These are phyloP conservation scores for Agrotis exclamationis DNA, from an alignment of 2,888 invertebrate genomes.

Conservation along the genomic window DNA sequence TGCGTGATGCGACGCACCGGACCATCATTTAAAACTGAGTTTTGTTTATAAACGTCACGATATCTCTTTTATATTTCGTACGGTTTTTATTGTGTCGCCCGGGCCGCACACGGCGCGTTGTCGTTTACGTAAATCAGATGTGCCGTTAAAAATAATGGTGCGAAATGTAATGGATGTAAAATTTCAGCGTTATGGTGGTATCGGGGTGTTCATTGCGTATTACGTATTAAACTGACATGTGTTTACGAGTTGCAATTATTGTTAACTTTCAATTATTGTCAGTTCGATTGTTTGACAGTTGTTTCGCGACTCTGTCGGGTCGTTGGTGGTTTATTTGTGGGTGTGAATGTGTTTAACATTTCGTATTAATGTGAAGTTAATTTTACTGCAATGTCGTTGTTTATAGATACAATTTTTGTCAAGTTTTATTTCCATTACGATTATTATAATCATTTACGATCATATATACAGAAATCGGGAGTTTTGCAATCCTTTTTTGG, in stretches of 20 bases:
- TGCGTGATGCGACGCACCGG: conserved; percentile 78
- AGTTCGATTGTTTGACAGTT: conserved; percentile 67
- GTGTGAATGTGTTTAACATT: conserved; percentile 5
- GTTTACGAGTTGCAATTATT: conserved; percentile 64
- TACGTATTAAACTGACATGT: conserved; percentile 60
- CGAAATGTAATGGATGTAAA: conserved; percentile 69
- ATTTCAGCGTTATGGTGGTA: conserved; percentile 57
- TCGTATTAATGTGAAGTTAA: conserved; percentile 30
- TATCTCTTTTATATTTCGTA: conserved; percentile 68
- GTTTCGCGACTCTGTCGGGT: conserved; percentile 14
- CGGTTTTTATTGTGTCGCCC: conserved; percentile 54
- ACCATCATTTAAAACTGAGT: conserved; percentile 82
- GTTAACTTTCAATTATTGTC: conserved; percentile 67
- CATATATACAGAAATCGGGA: too few relatives aligned
- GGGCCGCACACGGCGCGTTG: conserved; percentile 56
- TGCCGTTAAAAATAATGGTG: conserved; percentile 82
- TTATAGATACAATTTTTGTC: not conserved
- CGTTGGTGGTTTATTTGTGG: conserved; percentile 29
- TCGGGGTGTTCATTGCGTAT: conserved; percentile 59
- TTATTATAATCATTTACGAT: too few relatives aligned
- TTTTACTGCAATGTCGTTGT: conserved; percentile 11
- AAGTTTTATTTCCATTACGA: not conserved
- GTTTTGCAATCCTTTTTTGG: too few relatives aligned
- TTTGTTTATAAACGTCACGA: conserved; percentile 80
- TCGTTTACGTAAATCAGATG: conserved; percentile 75